Evolutionary conservation across 2,797 vertebrate genomes (phyloP).

Genomic region (Peromyscus aztecus): DNA sequence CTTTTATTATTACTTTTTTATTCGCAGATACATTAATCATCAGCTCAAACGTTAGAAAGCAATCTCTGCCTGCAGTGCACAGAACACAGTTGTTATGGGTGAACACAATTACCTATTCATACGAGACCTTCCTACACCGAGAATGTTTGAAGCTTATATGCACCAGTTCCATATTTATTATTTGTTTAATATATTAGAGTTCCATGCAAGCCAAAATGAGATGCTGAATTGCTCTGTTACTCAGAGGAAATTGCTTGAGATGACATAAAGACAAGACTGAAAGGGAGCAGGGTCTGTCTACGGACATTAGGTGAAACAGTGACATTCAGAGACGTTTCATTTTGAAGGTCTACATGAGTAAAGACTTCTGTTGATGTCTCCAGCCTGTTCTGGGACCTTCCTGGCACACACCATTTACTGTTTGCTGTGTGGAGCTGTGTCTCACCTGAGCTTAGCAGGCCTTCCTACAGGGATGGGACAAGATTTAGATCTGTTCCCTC

Average conservation of each 20-base stretch:
- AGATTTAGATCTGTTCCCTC: neutral
- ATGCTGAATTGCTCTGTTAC: neutral
- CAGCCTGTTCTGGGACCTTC: neutral
- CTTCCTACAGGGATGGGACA: neutral
- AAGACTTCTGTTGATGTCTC: neutral
- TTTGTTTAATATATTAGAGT: constrained; percentile 54
- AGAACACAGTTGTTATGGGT: constrained; percentile 39
- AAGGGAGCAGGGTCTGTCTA: neutral
- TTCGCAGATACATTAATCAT: constrained; percentile 71
- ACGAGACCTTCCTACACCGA: constrained; percentile 6
- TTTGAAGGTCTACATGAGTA: neutral
- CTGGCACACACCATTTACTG: neutral
- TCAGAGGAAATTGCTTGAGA: neutral
- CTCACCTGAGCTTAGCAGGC: neutral
- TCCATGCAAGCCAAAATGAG: neutral
- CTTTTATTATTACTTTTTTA: constrained; percentile 70
- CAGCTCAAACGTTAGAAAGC: constrained; percentile 51
- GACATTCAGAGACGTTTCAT: neutral
- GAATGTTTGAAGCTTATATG: constrained; percentile 29
- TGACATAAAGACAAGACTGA: neutral
- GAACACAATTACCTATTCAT: constrained; percentile 63
- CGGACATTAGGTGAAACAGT: neutral
- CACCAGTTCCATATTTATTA: constrained; percentile 33
- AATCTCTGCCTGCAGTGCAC: constrained; percentile 55
- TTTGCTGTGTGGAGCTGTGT: fast-evolving